Evolutionary conservation across 2,113 vertebrate genomes (phyloP).

Genomic region (Neomonachus schauinslandi): DNA sequence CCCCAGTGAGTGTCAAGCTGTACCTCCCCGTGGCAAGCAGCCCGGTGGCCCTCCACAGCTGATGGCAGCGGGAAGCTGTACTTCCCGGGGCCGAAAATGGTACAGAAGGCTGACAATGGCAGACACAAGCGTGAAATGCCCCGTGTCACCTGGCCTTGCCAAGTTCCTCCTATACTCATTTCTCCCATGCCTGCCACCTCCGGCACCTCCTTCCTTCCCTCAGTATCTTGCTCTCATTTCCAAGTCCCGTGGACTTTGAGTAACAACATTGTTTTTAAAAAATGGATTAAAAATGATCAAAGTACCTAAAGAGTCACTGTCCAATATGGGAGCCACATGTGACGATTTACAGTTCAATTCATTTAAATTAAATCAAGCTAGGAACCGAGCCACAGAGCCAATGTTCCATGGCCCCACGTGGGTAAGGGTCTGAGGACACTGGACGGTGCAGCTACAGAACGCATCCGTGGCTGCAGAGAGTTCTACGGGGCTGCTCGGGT

Average conservation of each 20-base stretch:
- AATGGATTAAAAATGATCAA: background rate
- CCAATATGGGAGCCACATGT: background rate
- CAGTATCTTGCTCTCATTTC: background rate
- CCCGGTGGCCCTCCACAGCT: background rate
- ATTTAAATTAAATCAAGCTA: background rate
- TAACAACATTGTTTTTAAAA: background rate
- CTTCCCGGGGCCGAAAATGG: slow-evolving; percentile 51
- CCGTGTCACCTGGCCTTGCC: background rate
- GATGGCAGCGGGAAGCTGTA: slow-evolving; percentile 7
- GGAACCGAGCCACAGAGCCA: background rate
- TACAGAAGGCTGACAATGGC: background rate
- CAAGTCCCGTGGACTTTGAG: background rate
- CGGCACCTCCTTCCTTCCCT: background rate
- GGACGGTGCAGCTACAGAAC: background rate
- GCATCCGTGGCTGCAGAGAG: background rate
- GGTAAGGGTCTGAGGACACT: background rate
- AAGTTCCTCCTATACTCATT: background rate
- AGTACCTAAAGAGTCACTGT: background rate
- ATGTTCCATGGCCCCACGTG: background rate
- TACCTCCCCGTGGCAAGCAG: slow-evolving; percentile 32
- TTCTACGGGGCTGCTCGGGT: background rate
- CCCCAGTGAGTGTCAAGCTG: slow-evolving; percentile 6
- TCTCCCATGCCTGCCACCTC: background rate
- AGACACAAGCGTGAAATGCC: background rate
- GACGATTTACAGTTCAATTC: background rate